Base-by-base conservation (phyloP, 2,797 vertebrate species). In the Zalophus californianus region DNA sequence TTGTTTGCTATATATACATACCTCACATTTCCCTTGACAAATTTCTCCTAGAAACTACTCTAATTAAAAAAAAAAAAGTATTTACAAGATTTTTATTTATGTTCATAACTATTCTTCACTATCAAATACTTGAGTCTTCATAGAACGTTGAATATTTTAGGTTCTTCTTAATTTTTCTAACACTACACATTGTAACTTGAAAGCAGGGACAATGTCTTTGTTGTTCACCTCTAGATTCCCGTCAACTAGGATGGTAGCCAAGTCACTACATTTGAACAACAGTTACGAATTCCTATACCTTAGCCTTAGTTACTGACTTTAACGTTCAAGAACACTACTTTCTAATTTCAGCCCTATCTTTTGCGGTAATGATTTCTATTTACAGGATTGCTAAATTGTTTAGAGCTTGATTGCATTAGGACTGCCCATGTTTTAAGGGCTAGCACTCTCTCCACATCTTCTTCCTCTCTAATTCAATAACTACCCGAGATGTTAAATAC, bases 131-230 rank as follows among this genome's bases (percentile, higher is more conserved):
- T 88, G n/a, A 50, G 1, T 73, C 29, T 94, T 70, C 54, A 35
- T 16, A 48, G 23, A 75, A 44, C 23, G 4, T 41, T 96, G 48
- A 32, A 1, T 52, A n/a, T 83, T 78, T 23, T 48, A 21, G 21
- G 5, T 20, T 93, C 64, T 75, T 3, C 56, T 80, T 91, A 50
- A 56, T 27, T 94, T 94, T 75, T 91, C 35, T 62, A 35, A 91
- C 0, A 70, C 15, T 79, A 1, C 1, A 3, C 2, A 1, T 18
- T 64, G 9, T 62, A 52, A 75, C 12, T 38, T 2, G 0, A 68
- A 91, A 93, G n/a, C 44, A 56, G 8, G 16, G 52, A 13, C 7
- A 2, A 12, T 10, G 15, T n/a, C 50, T 41, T 3, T 68, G 14
- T 62, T 66, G 4, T 41, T 44, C 16, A 50, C 18, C 3, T 38